Base-by-base conservation (phyloP, 2,113 vertebrate species). In the Ginglymostoma cirratum region DNA sequence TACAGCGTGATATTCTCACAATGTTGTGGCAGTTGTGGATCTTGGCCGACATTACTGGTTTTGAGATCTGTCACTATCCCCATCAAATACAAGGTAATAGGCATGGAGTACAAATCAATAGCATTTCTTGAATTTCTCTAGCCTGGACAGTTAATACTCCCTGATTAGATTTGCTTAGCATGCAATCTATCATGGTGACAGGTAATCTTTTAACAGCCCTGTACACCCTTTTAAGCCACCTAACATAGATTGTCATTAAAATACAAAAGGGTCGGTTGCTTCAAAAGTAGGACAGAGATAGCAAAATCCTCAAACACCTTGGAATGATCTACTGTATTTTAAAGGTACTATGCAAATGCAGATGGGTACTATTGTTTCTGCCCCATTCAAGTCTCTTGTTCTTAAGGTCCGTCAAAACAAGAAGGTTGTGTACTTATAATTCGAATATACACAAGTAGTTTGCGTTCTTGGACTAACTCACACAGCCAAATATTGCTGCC, bases 161-260 rank as follows among this genome's bases (percentile, higher is more conserved):
- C 61, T 38, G 61, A 93, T 93, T 93, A 65, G 15, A 93, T 67
- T 93, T 93, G 65, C 89, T 66, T 30, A 24, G 61, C 34, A 38
- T 38, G n/a, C 34, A 66, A 93, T 93, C 89, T 66, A 93, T 66
- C 89, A 66, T 8, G 65, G 61, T 38, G 61, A 93, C 89, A 93
- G 61, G 17, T 93, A 66, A 93, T 67, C 89, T 23, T 93, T 93
- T 38, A 93, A 93, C 89, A 93, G 34, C 61, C 61, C 89, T 38
- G 17, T 42, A 66, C 61, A 42, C 89, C 61, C 34, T 93, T 21
- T 93, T n/a, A 65, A 93, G 17, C 34, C 55, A 66, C 89, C 89
- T 67, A 42, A 66, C 80, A 45, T 19, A 83, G 80, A 17, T 45
- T 42, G 80, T 45, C 34, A 93, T 67, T 93, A 66, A 92, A 65